phyloP scores from a whole-genome alignment of 2,797 vertebrate species.

The Anolis apletophallus region DNA sequence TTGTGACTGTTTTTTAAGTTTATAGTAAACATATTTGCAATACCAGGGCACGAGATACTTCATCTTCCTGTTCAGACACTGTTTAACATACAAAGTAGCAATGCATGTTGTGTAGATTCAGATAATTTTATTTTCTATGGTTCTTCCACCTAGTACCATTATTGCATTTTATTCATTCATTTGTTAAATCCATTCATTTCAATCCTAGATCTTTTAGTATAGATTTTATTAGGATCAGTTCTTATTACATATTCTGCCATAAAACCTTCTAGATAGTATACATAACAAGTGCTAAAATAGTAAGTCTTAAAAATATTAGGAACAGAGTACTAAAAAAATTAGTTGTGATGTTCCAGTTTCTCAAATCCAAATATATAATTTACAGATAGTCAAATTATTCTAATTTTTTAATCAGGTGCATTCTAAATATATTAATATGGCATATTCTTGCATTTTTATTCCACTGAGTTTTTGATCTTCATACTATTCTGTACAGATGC shows the following conservation, averaged over 20 bases:
- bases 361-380: too few relatives aligned
- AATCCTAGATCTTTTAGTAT: background rate
- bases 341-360: too few relatives aligned
- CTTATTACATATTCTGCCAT: background rate
- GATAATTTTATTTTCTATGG: background rate
- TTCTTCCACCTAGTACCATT: background rate
- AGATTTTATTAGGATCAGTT: background rate
- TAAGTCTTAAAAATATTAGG: background rate
- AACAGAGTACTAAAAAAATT: background rate
- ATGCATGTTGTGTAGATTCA: background rate
- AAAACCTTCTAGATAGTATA: background rate
- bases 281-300: background rate
- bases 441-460: too few relatives aligned
- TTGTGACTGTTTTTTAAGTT: conserved; percentile 35
- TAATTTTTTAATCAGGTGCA: too few relatives aligned
- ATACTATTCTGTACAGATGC: too few relatives aligned
- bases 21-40: conserved; percentile 44
- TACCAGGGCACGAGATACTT: background rate
- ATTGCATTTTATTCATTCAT: background rate
- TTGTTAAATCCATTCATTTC: background rate
- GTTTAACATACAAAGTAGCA: conserved; percentile 6
- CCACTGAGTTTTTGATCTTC: too few relatives aligned
- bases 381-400: too few relatives aligned
- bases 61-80: conserved; percentile 16
- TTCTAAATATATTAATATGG: too few relatives aligned